Conservation (phyloP, 1,140 invertebrate genomes). For the Agrilus planipennis region DNA sequence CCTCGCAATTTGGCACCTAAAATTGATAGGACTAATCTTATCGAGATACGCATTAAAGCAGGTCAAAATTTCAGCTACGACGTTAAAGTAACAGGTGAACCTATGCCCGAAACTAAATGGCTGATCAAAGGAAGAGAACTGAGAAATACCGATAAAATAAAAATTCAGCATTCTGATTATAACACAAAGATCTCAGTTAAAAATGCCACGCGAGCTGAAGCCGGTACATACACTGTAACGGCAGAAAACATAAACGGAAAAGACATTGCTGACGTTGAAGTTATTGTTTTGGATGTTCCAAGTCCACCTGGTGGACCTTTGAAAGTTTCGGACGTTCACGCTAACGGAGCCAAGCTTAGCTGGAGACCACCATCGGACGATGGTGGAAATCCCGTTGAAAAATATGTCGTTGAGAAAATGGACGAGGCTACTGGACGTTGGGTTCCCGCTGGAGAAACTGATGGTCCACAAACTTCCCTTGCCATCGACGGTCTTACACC, state of each 20-base stretch:
- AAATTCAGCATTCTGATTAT: constrained; percentile 76
- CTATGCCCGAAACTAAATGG: constrained; percentile 84
- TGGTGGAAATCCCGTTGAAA: constrained; percentile 78
- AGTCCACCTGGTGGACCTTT: constrained; percentile 84
- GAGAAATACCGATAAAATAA: constrained; percentile 53
- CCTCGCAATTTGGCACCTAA: constrained; percentile 74
- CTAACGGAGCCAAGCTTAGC: constrained; percentile 69
- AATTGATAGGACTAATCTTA: constrained; percentile 80
- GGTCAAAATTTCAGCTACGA: constrained; percentile 75
- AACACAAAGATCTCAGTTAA: constrained; percentile 79
- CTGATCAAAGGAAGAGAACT: constrained; percentile 61
- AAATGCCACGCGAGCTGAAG: constrained; percentile 75
- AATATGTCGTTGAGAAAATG: constrained; percentile 89
- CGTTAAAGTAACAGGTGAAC: constrained; percentile 79
- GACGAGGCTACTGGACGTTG: constrained; percentile 86
- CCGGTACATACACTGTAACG: constrained; percentile 81
- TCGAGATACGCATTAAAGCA: constrained; percentile 74
- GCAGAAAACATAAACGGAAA: constrained; percentile 90
- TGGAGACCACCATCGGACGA: constrained; percentile 90
- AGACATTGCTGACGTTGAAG: constrained; percentile 83
- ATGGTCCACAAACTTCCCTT: constrained; percentile 60
- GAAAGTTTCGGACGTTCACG: constrained; percentile 74
- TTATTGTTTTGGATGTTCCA: constrained; percentile 84
- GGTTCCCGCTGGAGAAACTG: constrained; percentile 84
- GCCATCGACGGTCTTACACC: constrained; percentile 68